phyloP scores from a whole-genome alignment of 2,888 invertebrate species.

The Podotricha telesiphe region DNA sequence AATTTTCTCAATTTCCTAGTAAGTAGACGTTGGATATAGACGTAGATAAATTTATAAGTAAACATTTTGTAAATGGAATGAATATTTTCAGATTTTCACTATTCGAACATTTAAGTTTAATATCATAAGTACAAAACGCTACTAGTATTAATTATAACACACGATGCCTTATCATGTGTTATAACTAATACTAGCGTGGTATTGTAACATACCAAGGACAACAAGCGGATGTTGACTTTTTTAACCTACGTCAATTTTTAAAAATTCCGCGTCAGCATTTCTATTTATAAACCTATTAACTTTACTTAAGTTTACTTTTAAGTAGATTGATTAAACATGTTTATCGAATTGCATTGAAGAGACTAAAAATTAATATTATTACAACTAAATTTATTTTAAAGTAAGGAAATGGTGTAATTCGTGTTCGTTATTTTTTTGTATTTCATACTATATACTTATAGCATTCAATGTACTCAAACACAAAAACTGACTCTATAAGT shows the following conservation, averaged over 20 bases:
- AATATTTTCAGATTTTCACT: neutral
- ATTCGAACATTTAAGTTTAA: neutral
- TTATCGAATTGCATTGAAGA: neutral
- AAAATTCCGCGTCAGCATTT: neutral
- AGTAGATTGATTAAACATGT: neutral
- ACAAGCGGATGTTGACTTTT: conserved; percentile 9
- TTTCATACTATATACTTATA: neutral
- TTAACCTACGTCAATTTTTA: neutral
- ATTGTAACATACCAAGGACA: conserved; percentile 2
- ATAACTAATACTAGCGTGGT: neutral
- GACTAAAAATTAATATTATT: no score
- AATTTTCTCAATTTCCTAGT: conserved; percentile 10
- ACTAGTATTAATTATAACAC: neutral
- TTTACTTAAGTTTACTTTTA: neutral
- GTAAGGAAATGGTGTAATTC: neutral
- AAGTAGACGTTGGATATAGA: neutral
- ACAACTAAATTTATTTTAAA: no score
- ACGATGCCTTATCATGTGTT: no score
- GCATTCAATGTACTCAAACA: conserved; percentile 9
- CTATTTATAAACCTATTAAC: neutral
- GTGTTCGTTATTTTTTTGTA: neutral
- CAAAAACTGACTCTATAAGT: conserved; percentile 19
- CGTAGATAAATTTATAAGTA: neutral
- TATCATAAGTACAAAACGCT: neutral
- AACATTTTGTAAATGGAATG: neutral